These are phyloP conservation scores for Triplophysa bombifrons DNA, from an alignment of 2,797 vertebrate genomes.

Conservation along the genomic window DNA sequence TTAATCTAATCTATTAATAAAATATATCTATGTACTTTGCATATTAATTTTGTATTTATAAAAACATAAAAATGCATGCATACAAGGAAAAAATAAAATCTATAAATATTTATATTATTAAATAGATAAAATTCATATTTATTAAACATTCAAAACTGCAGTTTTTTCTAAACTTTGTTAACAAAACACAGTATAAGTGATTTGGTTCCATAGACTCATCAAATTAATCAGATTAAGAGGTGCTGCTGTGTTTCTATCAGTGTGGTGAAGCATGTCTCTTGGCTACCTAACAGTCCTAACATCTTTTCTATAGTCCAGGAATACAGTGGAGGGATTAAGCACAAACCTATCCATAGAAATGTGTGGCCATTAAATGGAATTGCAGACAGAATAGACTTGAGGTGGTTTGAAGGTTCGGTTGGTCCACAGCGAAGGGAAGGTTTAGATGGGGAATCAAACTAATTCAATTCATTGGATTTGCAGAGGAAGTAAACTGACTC, in stretches of 20 bases:
- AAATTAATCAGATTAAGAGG: constrained; percentile 24
- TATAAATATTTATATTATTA: too few species aligned
- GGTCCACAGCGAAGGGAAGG: constrained; percentile 3
- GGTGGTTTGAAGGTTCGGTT: constrained; percentile 5
- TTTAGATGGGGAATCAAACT: constrained; percentile 16
- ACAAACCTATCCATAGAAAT: constrained; percentile 23
- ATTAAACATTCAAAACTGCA: too few species aligned
- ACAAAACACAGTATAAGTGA: too few species aligned
- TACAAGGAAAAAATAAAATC: too few species aligned
- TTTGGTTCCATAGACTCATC: constrained; percentile 10
- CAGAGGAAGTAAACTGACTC: constrained; percentile 13
- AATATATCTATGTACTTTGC: too few species aligned
- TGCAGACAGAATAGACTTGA: constrained; percentile 26
- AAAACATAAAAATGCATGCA: too few species aligned
- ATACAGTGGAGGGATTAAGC: constrained; percentile 18
- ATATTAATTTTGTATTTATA: too few species aligned
- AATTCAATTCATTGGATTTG: constrained; percentile 19
- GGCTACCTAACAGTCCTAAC: not conserved
- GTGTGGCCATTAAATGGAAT: constrained; percentile 38
- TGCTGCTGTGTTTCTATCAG: not conserved
- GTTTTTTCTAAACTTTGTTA: not conserved
- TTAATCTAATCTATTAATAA: too few species aligned
- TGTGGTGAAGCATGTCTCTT: not conserved
- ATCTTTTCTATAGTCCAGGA: constrained; percentile 5
- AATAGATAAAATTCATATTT: too few species aligned